These are phyloP conservation scores for Calcarius lapponicus DNA, from an alignment of 2,797 vertebrate genomes.

Conservation along the genomic window DNA sequence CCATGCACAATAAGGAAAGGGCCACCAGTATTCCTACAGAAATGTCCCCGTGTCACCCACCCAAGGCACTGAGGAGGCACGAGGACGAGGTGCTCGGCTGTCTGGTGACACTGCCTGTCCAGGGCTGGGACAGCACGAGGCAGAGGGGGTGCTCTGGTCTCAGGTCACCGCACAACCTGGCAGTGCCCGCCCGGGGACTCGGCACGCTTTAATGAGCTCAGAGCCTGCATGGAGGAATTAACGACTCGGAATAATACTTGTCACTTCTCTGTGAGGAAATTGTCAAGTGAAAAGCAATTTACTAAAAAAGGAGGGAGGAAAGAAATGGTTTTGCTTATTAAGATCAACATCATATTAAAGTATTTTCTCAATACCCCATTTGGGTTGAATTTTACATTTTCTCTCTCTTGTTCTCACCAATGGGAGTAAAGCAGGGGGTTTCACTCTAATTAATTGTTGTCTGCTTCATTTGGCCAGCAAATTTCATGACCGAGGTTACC, in stretches of 20 bases:
- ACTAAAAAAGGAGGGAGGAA: not conserved
- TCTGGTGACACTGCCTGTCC: accelerated
- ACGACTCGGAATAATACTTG: not conserved
- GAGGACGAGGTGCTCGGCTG: accelerated
- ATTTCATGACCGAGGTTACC: not conserved
- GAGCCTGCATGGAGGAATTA: not conserved
- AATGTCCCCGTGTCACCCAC: not conserved
- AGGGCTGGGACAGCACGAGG: not conserved
- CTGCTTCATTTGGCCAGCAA: not conserved
- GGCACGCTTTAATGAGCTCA: not conserved
- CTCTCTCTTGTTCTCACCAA: not conserved
- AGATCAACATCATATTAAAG: not conserved
- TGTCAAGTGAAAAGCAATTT: slow-evolving; percentile 2
- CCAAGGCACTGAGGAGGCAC: not conserved
- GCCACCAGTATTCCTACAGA: not conserved
- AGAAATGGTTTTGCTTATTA: not conserved
- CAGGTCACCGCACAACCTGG: not conserved
- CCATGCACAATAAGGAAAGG: not conserved
- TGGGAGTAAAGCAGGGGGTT: not conserved
- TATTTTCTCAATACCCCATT: not conserved
- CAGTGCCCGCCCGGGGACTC: not conserved
- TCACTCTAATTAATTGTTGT: not conserved
- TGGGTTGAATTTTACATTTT: not conserved
- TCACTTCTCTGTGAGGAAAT: not conserved
- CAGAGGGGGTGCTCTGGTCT: not conserved